Evolutionary conservation across 2,888 invertebrate genomes (phyloP).

Genomic region (Erannis defoliaria): DNA sequence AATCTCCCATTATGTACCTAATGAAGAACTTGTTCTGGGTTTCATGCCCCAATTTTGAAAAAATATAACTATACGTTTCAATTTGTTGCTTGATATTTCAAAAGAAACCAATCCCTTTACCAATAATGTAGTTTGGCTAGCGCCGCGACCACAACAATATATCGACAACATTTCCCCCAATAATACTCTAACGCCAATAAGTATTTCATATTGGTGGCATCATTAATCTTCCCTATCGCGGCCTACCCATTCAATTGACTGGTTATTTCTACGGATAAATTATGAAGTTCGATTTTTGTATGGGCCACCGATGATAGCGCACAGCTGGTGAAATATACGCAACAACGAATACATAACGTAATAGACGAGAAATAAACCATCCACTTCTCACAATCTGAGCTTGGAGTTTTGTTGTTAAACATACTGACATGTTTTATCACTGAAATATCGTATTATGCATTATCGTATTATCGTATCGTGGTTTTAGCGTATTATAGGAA

Average conservation of each 20-base stretch:
- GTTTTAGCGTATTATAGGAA: no score
- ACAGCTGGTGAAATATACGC: slow-evolving; percentile 45
- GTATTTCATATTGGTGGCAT: slow-evolving; percentile 58
- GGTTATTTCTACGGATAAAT: slow-evolving; percentile 64
- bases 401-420: neutral
- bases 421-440: no score
- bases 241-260: slow-evolving; percentile 65
- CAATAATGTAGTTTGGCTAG: slow-evolving; percentile 14
- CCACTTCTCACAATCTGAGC: neutral
- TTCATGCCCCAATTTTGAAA: neutral
- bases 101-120: slow-evolving; percentile 10
- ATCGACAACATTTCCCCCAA: slow-evolving; percentile 42
- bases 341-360: slow-evolving; percentile 12
- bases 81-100: neutral
- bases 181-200: slow-evolving; percentile 50
- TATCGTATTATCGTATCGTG: no score
- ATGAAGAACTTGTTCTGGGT: neutral
- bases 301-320: slow-evolving; percentile 50
- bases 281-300: slow-evolving; percentile 59
- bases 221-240: slow-evolving; percentile 69
- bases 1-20: no score
- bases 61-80: neutral
- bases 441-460: no score
- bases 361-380: slow-evolving; percentile 14
- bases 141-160: slow-evolving; percentile 32